A percentile compares a stretch with the other conserved stretches of the same genome.
Conservation (phyloP, 1,140 invertebrate genomes). For the Drosophila auraria region DNA sequence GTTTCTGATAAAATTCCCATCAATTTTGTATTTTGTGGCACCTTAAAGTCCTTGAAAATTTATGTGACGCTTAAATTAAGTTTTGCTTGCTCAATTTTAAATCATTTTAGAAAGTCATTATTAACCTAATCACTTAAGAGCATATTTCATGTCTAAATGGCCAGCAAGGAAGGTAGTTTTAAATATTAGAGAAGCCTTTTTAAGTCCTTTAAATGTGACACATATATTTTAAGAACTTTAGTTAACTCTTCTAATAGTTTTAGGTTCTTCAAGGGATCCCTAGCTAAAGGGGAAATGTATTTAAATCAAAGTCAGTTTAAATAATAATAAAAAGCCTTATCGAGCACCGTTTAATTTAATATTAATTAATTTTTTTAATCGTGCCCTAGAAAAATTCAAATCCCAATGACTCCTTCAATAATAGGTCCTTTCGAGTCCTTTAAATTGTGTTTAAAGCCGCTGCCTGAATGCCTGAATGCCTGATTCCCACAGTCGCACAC, state of each 20-base stretch:
- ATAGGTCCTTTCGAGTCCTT: constrained; percentile 9
- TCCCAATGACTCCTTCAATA: background rate
- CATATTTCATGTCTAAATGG: background rate
- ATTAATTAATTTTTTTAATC: too few relatives aligned
- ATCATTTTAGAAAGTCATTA: too few relatives aligned
- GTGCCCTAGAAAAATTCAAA: background rate
- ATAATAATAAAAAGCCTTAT: background rate
- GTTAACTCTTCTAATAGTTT: background rate
- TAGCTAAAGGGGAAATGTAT: background rate
- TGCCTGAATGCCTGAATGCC: constrained; percentile 9
- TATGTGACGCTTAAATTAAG: too few relatives aligned
- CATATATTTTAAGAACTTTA: background rate
- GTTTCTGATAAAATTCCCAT: too few relatives aligned
- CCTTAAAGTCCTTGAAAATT: too few relatives aligned
- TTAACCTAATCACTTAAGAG: background rate
- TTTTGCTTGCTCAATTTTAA: too few relatives aligned
- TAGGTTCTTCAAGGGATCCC: too few relatives aligned
- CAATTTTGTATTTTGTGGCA: too few relatives aligned
- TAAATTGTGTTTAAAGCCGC: constrained; percentile 41
- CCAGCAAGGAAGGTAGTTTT: background rate
- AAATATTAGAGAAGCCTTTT: background rate
- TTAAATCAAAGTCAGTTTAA: background rate
- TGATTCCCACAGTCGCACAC: constrained; percentile 24
- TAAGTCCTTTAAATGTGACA: background rate
- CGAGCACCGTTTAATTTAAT: too few relatives aligned